Evolutionary conservation across 2,888 invertebrate species (phyloP).

Genomic region (Diplazon laetatorius): DNA sequence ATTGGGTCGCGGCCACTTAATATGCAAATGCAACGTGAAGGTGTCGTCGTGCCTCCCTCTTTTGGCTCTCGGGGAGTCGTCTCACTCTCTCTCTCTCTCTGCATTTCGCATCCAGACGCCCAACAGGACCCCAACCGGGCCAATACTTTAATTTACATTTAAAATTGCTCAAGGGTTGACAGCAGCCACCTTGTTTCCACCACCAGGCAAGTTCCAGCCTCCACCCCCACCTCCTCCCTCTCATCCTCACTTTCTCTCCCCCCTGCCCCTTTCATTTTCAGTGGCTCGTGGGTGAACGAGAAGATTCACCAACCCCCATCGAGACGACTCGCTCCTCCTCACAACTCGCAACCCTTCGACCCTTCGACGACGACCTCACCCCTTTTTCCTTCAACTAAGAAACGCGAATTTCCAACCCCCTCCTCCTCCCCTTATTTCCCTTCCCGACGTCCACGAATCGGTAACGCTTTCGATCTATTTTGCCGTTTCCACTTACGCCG

Average conservation of each 20-base stretch:
- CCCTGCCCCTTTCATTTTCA: no score
- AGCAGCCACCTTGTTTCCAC: constrained; percentile 67
- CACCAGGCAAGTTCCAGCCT: constrained; percentile 21
- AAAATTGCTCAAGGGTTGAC: constrained; percentile 81
- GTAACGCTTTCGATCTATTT: no score
- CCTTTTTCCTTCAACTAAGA: neutral
- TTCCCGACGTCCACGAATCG: no score
- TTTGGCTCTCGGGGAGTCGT: no score
- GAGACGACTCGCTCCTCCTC: constrained; percentile 23
- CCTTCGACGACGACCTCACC: neutral
- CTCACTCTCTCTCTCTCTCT: constrained; percentile 20
- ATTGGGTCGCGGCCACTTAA: constrained; percentile 82
- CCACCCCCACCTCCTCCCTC: neutral
- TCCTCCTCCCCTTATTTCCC: no score
- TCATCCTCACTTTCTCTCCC: neutral
- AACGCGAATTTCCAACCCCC: neutral
- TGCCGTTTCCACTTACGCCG: no score
- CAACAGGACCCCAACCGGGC: constrained; percentile 74
- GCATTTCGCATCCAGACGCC: constrained; percentile 69
- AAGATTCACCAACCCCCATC: constrained; percentile 17
- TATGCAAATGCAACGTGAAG: constrained; percentile 80
- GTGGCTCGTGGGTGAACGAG: constrained; percentile 29
- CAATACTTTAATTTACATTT: constrained; percentile 82
- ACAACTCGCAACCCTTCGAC: constrained; percentile 2
- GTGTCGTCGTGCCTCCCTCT: constrained; percentile 68